A percentile compares a stretch with the other conserved stretches of the same genome.
phyloP scores from a whole-genome alignment of 2,113 vertebrate species.

The Synodontis membranacea region DNA sequence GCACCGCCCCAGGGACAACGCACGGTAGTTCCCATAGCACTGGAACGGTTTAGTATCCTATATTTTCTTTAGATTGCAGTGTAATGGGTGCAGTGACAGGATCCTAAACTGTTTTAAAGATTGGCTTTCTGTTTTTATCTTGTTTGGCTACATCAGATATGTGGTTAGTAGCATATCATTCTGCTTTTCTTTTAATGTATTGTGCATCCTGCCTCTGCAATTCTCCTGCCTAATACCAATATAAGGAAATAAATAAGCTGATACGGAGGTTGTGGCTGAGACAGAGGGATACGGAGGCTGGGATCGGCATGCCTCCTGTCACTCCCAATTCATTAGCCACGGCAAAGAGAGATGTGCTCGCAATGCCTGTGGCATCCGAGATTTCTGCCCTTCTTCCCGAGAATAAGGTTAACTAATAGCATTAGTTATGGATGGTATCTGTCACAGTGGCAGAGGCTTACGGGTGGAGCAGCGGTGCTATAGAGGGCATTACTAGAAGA shows the following conservation, averaged over 20 bases:
- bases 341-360: constrained; percentile 30
- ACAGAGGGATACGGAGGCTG: neutral
- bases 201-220: neutral
- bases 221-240: constrained; percentile 24
- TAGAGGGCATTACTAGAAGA: constrained; percentile 18
- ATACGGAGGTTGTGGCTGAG: neutral
- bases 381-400: constrained; percentile 47
- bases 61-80: neutral
- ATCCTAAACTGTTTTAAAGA: neutral
- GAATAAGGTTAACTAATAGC: constrained; percentile 45
- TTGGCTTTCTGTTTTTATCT: neutral
- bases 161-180: constrained; percentile 1
- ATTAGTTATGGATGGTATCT: constrained; percentile 51
- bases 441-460: constrained; percentile 28
- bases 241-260: constrained; percentile 19
- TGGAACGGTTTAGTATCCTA: neutral
- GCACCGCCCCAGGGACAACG: neutral
- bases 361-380: constrained; percentile 37
- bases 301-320: constrained; percentile 9
- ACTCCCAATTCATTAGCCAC: constrained; percentile 50
- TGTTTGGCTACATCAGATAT: constrained; percentile 2
- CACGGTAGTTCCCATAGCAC: neutral
- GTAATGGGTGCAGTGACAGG: constrained; percentile 1
- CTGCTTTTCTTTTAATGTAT: neutral
- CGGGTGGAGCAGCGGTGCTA: constrained; percentile 27